Evolutionary conservation across 2,888 invertebrate genomes (phyloP).

Genomic region (Campoletis raptor): DNA sequence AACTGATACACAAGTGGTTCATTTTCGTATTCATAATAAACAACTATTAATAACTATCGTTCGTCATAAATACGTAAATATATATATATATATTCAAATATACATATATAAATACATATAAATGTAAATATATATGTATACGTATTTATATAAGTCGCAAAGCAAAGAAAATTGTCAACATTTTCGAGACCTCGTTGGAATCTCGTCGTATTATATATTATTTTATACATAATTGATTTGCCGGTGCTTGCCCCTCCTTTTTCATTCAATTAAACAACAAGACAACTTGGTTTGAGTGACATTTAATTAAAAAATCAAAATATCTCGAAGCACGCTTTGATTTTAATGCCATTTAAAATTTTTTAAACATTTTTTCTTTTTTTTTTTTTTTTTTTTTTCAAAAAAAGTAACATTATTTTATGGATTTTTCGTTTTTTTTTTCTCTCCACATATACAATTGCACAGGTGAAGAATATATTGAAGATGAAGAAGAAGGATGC

Average conservation of each 20-base stretch:
- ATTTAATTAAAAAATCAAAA: slow-evolving; percentile 45
- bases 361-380: slow-evolving; percentile 4
- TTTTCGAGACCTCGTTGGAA: slow-evolving; percentile 69
- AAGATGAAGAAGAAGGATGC: slow-evolving; percentile 21
- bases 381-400: slow-evolving; percentile 13
- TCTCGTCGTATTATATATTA: slow-evolving; percentile 21
- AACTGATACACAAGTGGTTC: slow-evolving; percentile 82
- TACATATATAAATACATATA: slow-evolving; percentile 67
- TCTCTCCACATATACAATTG: slow-evolving; percentile 19
- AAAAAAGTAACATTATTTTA: slow-evolving; percentile 19
- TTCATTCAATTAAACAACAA: slow-evolving; percentile 21
- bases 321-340: slow-evolving; percentile 54
- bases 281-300: slow-evolving; percentile 2
- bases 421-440: slow-evolving; percentile 29
- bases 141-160: slow-evolving; percentile 76
- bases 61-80: slow-evolving; percentile 78
- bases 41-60: slow-evolving; percentile 81
- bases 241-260: slow-evolving; percentile 6
- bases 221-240: slow-evolving; percentile 53
- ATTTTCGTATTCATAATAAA: slow-evolving; percentile 81
- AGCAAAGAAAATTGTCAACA: slow-evolving; percentile 77
- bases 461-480: slow-evolving; percentile 12
- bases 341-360: slow-evolving; percentile 49
- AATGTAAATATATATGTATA: slow-evolving; percentile 64
- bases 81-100: slow-evolving; percentile 49